Percentiles rank a stretch among this genome's conserved stretches.
Conservation (phyloP, 2,797 vertebrate species). For the Adelosebastes latens region DNA sequence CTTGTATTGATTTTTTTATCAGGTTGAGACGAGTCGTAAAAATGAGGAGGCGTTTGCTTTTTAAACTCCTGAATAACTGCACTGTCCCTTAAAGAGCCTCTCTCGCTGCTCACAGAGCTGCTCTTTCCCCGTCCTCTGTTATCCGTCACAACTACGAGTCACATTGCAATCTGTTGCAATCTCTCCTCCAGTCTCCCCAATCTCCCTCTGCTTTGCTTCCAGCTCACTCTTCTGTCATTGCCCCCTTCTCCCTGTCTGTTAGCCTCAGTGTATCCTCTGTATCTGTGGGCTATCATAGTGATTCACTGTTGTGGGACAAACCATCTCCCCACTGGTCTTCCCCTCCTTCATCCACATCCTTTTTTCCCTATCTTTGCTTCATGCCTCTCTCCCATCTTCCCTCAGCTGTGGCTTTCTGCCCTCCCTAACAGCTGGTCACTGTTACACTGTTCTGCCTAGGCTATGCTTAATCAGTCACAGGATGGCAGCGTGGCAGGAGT, state of each 20-base stretch:
- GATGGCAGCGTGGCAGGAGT: conserved; percentile 50
- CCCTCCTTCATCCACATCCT: conserved; percentile 6
- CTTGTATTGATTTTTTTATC: conserved; percentile 59
- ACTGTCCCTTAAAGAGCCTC: conserved; percentile 2
- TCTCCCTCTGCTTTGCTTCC: conserved; percentile 16
- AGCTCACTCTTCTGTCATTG: conserved; percentile 33
- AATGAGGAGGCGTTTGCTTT: conserved; percentile 44
- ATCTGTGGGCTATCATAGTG: conserved; percentile 31
- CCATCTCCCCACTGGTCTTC: conserved; percentile 27
- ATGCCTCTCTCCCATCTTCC: conserved; percentile 28
- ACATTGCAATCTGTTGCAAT: conserved; percentile 53
- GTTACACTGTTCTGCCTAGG: conserved; percentile 53
- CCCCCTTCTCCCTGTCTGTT: conserved; percentile 26
- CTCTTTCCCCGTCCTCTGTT: not conserved
- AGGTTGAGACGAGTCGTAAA: conserved; percentile 50
- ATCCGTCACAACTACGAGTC: conserved; percentile 41
- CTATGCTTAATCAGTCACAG: conserved; percentile 66
- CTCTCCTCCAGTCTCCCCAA: conserved; percentile 26
- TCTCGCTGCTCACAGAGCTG: not conserved
- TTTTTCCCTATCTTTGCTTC: not conserved
- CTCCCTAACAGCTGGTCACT: conserved; percentile 67
- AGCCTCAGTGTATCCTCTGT: conserved; percentile 31
- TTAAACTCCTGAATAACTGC: conserved; percentile 47
- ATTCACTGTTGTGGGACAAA: conserved; percentile 52
- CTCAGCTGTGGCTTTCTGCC: conserved; percentile 43